Evolutionary conservation across 2,888 invertebrate species (phyloP), one percentile per base, ranked within the genome.

Genomic region (Scaptomyza reducta): DNA sequence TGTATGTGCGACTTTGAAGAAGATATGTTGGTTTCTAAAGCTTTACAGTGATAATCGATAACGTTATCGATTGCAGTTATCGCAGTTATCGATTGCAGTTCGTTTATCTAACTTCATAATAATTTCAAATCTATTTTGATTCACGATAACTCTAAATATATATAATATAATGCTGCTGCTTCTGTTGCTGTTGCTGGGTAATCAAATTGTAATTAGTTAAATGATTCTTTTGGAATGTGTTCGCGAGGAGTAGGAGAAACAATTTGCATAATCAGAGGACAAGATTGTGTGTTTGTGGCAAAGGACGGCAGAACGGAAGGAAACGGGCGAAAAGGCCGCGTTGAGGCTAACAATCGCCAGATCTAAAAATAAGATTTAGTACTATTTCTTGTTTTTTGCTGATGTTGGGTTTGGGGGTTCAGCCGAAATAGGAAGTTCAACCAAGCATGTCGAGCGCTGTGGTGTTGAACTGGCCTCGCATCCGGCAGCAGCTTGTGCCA

Each of bases 401-500:
- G 40, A 11, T 5, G 25, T 5, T 47, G 9, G 46, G 16, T 16
- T 40, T 38, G 13, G 33, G 13, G 33, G 53, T 51, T 58, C 40
- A 55, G 46, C 66, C 46, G 49, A 86, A 81, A 78, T 74, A 75
- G 85, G 71, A 81, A 84, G 84, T 78, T 81, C 65, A 84, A 53
- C 77, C 70, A 70, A 64, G 31, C 72, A 65, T 65, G 45, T 47
- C 29, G 68, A 45, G 46, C 35, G 18, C 49, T 56, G n/a, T 41
- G n/a, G 29, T 49, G 29, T 44, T 18, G 51, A 54, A 38, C 49
- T 56, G 64, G 71, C 58, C 72, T 16, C 33, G 44, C 71, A 69
- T 70, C 56, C 55, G 55, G 51, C 55, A 61, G 2, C 56, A 56
- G 35, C 18, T 61, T 68, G 40, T 55, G 68, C 35, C 18, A 47